Conservation (phyloP, 2,888 invertebrate genomes). For the Eilema depressum region DNA sequence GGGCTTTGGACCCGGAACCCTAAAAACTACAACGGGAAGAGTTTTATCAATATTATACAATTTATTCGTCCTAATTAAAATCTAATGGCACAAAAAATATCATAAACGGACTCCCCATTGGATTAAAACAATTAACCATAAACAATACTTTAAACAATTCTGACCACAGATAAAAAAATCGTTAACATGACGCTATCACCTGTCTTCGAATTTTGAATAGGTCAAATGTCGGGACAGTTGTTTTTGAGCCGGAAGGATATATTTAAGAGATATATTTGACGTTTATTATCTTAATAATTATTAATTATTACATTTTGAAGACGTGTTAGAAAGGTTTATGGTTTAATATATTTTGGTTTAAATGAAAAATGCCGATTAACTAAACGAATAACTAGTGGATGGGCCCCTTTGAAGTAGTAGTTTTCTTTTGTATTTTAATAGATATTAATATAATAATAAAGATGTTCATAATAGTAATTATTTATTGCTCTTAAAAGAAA, state of each 20-base stretch:
- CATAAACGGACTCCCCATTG: slow-evolving; percentile 39
- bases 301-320: slow-evolving; percentile 11
- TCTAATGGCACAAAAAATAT: slow-evolving; percentile 45
- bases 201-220: slow-evolving; percentile 41
- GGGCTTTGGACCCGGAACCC: neutral
- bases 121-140: slow-evolving; percentile 55
- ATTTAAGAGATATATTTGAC: slow-evolving; percentile 16
- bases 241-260: slow-evolving; percentile 14
- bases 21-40: slow-evolving; percentile 11
- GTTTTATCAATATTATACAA: slow-evolving; percentile 31
- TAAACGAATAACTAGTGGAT: neutral
- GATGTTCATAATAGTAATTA: too few relatives aligned
- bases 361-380: neutral
- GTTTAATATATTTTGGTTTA: neutral
- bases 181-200: slow-evolving; percentile 48
- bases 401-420: neutral
- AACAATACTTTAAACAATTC: slow-evolving; percentile 48
- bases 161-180: slow-evolving; percentile 46
- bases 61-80: slow-evolving; percentile 48
- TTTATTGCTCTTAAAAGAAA: too few relatives aligned
- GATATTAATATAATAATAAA: neutral
- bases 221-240: slow-evolving; percentile 30
- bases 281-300: slow-evolving; percentile 18
- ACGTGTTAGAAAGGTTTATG: slow-evolving; percentile 22
- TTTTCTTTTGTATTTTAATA: neutral